Conservation (phyloP, 2,113 vertebrate genomes). For the Ictalurus punctatus region DNA sequence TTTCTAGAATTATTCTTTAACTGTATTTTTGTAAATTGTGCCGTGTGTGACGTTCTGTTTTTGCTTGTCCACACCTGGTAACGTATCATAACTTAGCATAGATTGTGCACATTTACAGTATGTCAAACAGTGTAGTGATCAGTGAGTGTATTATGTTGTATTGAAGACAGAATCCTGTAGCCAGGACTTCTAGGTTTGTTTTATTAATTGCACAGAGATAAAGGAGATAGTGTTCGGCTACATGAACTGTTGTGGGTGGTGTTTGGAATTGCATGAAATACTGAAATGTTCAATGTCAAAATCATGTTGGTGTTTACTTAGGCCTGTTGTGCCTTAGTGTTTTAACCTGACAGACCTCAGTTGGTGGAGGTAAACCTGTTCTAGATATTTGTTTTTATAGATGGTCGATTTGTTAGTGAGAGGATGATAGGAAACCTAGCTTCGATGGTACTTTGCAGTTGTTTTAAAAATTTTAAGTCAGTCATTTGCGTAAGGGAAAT, state of each 20-base stretch:
- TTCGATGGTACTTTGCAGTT: not conserved
- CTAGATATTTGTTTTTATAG: not conserved
- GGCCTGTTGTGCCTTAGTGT: slow-evolving; percentile 4
- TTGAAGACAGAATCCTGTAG: not conserved
- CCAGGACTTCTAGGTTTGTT: not conserved
- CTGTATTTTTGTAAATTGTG: not conserved
- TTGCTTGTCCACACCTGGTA: not conserved
- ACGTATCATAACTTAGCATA: not conserved
- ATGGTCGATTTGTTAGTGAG: not conserved
- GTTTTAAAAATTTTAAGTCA: not conserved
- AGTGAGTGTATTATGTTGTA: not conserved
- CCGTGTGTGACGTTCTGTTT: not conserved
- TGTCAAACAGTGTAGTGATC: not conserved
- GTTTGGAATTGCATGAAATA: slow-evolving; percentile 3
- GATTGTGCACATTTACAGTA: not conserved
- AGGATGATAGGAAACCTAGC: not conserved
- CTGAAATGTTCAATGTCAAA: not conserved
- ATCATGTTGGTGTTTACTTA: not conserved
- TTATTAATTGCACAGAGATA: slow-evolving; percentile 3
- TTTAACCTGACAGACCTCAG: slow-evolving; percentile 1
- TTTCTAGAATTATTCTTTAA: not conserved
- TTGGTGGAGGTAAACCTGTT: not conserved
- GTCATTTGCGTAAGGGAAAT: not conserved
- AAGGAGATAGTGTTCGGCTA: not conserved
- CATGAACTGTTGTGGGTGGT: not conserved